Evolutionary conservation across 2,797 vertebrate genomes (phyloP), one percentile per base, ranked within the genome.

Genomic region (Ptychobarbus kaznakovi): DNA sequence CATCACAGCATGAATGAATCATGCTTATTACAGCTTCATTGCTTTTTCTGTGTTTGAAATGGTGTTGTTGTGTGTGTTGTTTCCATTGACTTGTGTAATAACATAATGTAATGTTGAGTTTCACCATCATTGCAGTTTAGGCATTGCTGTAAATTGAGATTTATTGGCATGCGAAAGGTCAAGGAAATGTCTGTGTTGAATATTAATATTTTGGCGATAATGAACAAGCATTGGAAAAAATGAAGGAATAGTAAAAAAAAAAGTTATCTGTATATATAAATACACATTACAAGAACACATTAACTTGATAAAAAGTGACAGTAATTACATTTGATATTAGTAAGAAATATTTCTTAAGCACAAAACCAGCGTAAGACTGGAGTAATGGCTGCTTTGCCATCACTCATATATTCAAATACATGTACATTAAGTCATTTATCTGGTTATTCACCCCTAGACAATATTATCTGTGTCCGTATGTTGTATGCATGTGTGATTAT

Each of bases 11-110:
- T 20, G 42, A 51, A 35, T 22, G 22, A 78, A 78, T 42, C n/a
- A 6, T 61, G 22, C 13, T 42, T 78, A 25, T 61, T 61, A 61
- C 75, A 77, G 53, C 53, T 61, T 78, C 53, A 61, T 61, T 61
- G 12, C 2, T 78, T 42, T 58, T 61, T 6, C 35, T 42, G 53
- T 28, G 12, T 76, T 76, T 76, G 32, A 76, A 76, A 56, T 3
- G 5, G 20, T 38, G 7, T 76, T 76, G 49, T 22, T 13, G 16
- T 75, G 51, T 25, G 15, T 58, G 12, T 25, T 25, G 5, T 40
- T 16, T 4, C 4, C 22, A 5, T 58, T 25, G 13, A 61, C 13
- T 77, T 25, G 4, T 11, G 22, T 16, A 22, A 61, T 16, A 40
- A 77, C 35, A 35, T 49, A 13, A 25, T 53, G 74, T n/a, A 6